These are phyloP conservation scores for Halictus rubicundus DNA, from an alignment of 1,140 invertebrate species.

Conservation along the genomic window DNA sequence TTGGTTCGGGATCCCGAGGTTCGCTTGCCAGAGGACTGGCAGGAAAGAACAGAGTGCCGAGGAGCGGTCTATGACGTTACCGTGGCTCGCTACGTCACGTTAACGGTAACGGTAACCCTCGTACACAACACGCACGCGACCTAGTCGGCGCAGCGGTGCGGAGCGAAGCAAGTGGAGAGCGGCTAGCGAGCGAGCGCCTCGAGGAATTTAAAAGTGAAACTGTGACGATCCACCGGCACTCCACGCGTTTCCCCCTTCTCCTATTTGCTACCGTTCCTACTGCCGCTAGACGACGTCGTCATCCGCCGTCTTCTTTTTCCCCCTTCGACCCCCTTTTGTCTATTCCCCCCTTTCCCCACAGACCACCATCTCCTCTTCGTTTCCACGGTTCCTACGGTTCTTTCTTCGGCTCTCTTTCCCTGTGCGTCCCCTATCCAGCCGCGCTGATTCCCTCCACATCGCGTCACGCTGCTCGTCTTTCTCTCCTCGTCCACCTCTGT, in stretches of 20 bases:
- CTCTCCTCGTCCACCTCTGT: background rate
- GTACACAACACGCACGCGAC: slow-evolving; percentile 71
- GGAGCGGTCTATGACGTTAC: slow-evolving; percentile 71
- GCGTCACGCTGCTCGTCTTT: background rate
- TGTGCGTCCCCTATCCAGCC: background rate
- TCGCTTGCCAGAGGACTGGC: slow-evolving; percentile 9
- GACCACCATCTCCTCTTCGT: background rate
- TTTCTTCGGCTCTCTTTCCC: background rate
- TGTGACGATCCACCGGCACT: slow-evolving; percentile 69
- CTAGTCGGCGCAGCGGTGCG: slow-evolving; percentile 65
- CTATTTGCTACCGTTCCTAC: slow-evolving; percentile 41
- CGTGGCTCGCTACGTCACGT: slow-evolving; percentile 62
- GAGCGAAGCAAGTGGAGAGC: slow-evolving; percentile 47
- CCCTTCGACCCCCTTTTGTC: slow-evolving; percentile 1
- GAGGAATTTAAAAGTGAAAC: slow-evolving; percentile 80
- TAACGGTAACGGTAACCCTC: slow-evolving; percentile 75
- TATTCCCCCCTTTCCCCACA: background rate
- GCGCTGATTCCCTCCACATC: no score
- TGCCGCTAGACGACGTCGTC: slow-evolving; percentile 3
- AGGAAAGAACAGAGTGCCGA: slow-evolving; percentile 51
- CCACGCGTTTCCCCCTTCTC: slow-evolving; percentile 58
- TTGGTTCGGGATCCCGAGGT: background rate
- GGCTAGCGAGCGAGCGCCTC: slow-evolving; percentile 56
- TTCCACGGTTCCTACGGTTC: background rate
- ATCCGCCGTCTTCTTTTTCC: slow-evolving; percentile 31